Evolutionary conservation across 2,113 vertebrate species (phyloP), one percentile per base, ranked within the genome.

Genomic region (Chionis minor): DNA sequence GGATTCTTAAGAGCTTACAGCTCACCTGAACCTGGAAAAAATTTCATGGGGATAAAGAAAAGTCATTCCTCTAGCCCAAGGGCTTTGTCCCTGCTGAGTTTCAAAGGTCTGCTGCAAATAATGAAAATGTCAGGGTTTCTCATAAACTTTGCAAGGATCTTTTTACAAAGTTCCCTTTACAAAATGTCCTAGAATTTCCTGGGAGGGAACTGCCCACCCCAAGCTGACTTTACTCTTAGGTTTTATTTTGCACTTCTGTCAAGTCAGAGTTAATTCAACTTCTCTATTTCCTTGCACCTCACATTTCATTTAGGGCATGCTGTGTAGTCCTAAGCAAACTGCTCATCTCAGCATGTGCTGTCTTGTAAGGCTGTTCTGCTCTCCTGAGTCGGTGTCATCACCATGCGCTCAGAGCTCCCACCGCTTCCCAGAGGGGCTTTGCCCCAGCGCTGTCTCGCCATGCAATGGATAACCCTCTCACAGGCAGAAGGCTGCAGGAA

Each of bases 61-160:
- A 94, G 67, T 88, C 20, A 44, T 49, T 92, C 86, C 59, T 86
- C 16, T 78, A 92, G 85, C 84, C 86, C 77, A 32, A 92, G 63
- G 63, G 52, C 52, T 92, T 93, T 90, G 55, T 96, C 33, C 72
- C 59, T 92, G 32, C 26, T 72, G 90, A 90, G 72, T 94, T 96
- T 94, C 88, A 84, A 86, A 90, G 42, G 69, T 93, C 65, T 92
- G 69, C 52, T 90, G 47, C 79, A 91, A 81, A 86, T 71, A 88
- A 55, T 18, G 23, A 47, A 96, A 93, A 75, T 56, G 72, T 79
- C 92, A 93, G 66, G 62, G 12, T 83, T 91, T 79, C 20, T 88
- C 10, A 66, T 11, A 74, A 78, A 94, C 55, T 81, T 92, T 71
- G 18, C 47, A 92, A 79, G 65, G 35, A 91, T 65, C 33, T 78